These are phyloP conservation scores for Pollenia amentaria DNA, from an alignment of 2,888 invertebrate species.

Conservation along the genomic window DNA sequence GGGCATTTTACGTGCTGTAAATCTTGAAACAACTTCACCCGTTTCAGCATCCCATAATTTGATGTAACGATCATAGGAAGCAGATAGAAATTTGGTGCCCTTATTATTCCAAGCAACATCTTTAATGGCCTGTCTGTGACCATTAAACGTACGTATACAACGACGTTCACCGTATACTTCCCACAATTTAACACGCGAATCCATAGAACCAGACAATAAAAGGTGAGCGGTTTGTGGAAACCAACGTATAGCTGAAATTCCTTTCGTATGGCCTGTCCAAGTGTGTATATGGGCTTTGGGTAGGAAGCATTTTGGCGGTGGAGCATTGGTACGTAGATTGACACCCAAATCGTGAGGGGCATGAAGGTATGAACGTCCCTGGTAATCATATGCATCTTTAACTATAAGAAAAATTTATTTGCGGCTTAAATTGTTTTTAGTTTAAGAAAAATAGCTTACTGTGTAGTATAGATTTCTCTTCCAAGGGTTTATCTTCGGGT, in stretches of 20 bases:
- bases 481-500: conserved; percentile 96
- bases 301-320: conserved; percentile 97
- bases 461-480: conserved; percentile 97
- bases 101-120: conserved; percentile 98
- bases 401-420: conserved; percentile 86
- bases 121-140: conserved; percentile 98
- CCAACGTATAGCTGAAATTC: conserved; percentile 97
- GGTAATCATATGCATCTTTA: conserved; percentile 97
- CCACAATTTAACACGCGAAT: conserved; percentile 98
- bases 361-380: conserved; percentile 97
- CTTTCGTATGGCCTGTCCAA: conserved; percentile 99
- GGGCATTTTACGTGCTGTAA: conserved; percentile 98
- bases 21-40: conserved; percentile 93
- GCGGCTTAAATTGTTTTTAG: background rate
- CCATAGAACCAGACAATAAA: conserved; percentile 98
- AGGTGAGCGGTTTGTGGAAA: conserved; percentile 97
- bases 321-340: conserved; percentile 92
- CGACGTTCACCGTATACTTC: conserved; percentile 98
- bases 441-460: conserved; percentile 86
- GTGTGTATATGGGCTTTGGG: conserved; percentile 98
- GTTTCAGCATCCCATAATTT: conserved; percentile 99
- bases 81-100: conserved; percentile 96
- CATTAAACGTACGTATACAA: conserved; percentile 96
- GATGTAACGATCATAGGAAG: conserved; percentile 98
- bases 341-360: conserved; percentile 97